These are phyloP conservation scores for Caenorhabditis uteleia DNA, from an alignment of 2,888 invertebrate species.

Conservation along the genomic window DNA sequence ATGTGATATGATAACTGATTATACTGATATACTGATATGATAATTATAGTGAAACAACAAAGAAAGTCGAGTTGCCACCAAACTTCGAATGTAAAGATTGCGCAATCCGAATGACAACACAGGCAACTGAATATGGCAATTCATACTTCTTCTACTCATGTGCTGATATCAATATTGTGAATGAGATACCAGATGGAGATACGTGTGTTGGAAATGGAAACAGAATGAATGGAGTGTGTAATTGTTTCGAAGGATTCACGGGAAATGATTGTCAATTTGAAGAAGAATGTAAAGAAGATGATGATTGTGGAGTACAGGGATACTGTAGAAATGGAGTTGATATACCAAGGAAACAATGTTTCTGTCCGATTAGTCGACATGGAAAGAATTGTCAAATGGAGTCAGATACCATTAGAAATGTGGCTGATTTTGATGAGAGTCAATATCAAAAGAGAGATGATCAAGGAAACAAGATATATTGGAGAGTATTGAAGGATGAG, in stretches of 20 bases:
- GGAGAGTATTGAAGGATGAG: conserved; percentile 79
- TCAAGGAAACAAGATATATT: conserved; percentile 80
- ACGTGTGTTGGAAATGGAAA: conserved; percentile 83
- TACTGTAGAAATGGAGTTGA: conserved; percentile 78
- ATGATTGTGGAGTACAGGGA: conserved; percentile 84
- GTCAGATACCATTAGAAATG: conserved; percentile 40
- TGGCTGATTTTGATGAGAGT: conserved; percentile 52
- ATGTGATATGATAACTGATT: conserved; percentile 2
- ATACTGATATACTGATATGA: not conserved
- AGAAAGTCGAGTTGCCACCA: conserved; percentile 81
- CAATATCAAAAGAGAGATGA: conserved; percentile 70
- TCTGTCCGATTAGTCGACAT: conserved; percentile 87
- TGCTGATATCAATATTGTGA: conserved; percentile 78
- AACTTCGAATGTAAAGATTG: conserved; percentile 87
- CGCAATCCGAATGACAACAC: conserved; percentile 84
- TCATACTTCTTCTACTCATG: conserved; percentile 92
- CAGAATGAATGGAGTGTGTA: conserved; percentile 65
- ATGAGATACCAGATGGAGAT: conserved; percentile 76
- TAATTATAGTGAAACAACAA: conserved; percentile 81
- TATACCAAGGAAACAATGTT: conserved; percentile 75
- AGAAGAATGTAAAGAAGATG: conserved; percentile 85
- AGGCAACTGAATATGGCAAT: conserved; percentile 87
- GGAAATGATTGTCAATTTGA: conserved; percentile 25
- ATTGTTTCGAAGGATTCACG: conserved; percentile 29
- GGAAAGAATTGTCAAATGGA: conserved; percentile 51